A percentile compares a stretch with the other conserved stretches of the same genome.
Evolutionary conservation across 2,113 vertebrate species (phyloP).

Genomic region (Amia ocellicauda): DNA sequence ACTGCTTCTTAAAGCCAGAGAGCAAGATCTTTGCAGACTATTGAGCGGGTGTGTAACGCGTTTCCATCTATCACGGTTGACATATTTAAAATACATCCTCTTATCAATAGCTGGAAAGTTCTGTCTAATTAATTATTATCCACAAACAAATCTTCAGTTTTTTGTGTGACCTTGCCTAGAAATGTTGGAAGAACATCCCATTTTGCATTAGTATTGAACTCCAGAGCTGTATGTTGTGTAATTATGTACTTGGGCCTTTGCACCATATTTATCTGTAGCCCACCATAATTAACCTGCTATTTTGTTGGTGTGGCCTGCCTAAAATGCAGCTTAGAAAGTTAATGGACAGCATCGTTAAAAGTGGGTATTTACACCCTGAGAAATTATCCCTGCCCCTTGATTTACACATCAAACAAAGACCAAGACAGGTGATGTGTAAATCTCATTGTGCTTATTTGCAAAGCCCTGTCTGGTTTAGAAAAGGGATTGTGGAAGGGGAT

Average conservation of each 20-base stretch:
- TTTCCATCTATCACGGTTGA: too few species aligned
- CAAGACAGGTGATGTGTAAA: constrained; percentile 6
- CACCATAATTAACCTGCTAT: constrained; percentile 18
- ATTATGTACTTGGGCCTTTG: constrained; percentile 28
- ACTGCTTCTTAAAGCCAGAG: too few species aligned
- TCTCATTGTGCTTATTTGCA: neutral
- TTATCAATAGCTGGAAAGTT: too few species aligned
- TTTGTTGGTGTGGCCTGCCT: constrained; percentile 10
- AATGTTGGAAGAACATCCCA: too few species aligned
- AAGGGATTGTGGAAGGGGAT: neutral
- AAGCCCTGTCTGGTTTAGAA: constrained; percentile 1
- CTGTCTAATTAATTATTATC: too few species aligned
- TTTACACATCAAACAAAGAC: neutral
- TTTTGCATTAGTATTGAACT: too few species aligned
- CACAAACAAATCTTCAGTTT: too few species aligned
- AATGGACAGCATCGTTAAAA: neutral
- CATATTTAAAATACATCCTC: too few species aligned
- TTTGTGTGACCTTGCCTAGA: too few species aligned
- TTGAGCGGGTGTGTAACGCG: too few species aligned
- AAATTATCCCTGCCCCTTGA: neutral
- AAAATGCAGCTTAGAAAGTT: neutral
- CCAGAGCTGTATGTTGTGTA: neutral
- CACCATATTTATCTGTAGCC: constrained; percentile 3
- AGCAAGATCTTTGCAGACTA: neutral
- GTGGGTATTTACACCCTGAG: neutral